phyloP scores from a whole-genome alignment of 2,113 vertebrate genomes.

The Sinocyclocheilus rhinocerous region DNA sequence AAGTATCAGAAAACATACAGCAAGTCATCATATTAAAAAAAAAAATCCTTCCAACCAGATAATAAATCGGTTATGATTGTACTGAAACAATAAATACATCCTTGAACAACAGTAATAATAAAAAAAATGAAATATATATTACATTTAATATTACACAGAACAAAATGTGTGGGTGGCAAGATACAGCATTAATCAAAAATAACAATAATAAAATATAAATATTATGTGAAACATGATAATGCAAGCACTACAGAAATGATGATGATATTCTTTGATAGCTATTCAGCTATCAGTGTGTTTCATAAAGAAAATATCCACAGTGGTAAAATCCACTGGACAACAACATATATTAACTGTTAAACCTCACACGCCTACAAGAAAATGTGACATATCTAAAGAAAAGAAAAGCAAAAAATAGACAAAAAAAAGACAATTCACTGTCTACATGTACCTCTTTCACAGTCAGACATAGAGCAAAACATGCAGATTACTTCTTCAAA shows the following conservation, averaged over 20 bases:
- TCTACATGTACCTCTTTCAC: not conserved
- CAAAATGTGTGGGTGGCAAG: not conserved
- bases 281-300: not conserved
- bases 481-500: not conserved
- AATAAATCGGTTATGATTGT: not conserved
- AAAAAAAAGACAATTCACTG: not conserved
- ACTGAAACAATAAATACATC: not conserved
- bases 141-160: not conserved
- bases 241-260: not conserved
- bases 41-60: not conserved
- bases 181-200: not conserved
- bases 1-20: not conserved
- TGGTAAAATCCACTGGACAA: not conserved
- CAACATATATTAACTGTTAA: not conserved
- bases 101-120: not conserved
- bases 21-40: not conserved
- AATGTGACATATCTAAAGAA: not conserved
- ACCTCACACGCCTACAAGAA: not conserved
- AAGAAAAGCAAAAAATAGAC: not conserved
- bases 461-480: not conserved
- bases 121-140: not conserved
- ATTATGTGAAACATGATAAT: not conserved
- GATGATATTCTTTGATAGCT: too few relatives aligned
- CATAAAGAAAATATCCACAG: not conserved
- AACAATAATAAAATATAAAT: not conserved